Base-by-base conservation (phyloP, 1,140 invertebrate genomes). In the Zaprionus kolodkinae region DNA sequence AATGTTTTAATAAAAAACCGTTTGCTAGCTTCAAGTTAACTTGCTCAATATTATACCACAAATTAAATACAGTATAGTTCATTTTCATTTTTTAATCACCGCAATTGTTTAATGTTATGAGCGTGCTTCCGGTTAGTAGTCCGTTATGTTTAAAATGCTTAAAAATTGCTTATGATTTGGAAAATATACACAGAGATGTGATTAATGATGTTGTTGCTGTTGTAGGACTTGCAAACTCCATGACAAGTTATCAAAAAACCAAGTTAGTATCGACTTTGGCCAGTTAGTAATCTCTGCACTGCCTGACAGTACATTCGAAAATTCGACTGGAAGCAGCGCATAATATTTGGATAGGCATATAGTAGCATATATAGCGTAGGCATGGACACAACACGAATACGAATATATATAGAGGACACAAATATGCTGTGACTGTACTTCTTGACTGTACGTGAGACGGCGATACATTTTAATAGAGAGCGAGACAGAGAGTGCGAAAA, bases 151-250 rank as follows among this genome's bases (percentile, higher is more conserved):
- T 88, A 89, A 12, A 74, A 56, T 61, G 45, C 55, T 48, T 63
- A 52, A 54, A 68, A 60, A 57, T 71, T 61, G 75, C 59, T 66
- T 55, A 35, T 74, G 80, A 87, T 63, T 87, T 67, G 77, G 80
- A 89, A 83, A 88, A 89, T 88, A 89, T 88, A 89, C 84, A 88
- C 70, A 88, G 57, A 84, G 35, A 88, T 89, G 84, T 40, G 64
- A 48, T 83, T 78, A 89, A 89, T 89, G 83, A 72, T 72, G 69
- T 50, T 72, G 73, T 61, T 84, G 83, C 62, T 72, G 57, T 50
- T 72, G 73, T 66, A 55, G 30, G 67, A 79, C 80, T 80, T 72
- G 80, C 67, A 79, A 71, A 69, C 68, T 68, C 30, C 73, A 85
- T 84, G 66, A 70, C 67, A 78, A 62, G 72, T 78, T 73, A 74